Evolutionary conservation across 2,888 invertebrate species (phyloP), one percentile per base, ranked within the genome.

Genomic region (Belgica antarctica): DNA sequence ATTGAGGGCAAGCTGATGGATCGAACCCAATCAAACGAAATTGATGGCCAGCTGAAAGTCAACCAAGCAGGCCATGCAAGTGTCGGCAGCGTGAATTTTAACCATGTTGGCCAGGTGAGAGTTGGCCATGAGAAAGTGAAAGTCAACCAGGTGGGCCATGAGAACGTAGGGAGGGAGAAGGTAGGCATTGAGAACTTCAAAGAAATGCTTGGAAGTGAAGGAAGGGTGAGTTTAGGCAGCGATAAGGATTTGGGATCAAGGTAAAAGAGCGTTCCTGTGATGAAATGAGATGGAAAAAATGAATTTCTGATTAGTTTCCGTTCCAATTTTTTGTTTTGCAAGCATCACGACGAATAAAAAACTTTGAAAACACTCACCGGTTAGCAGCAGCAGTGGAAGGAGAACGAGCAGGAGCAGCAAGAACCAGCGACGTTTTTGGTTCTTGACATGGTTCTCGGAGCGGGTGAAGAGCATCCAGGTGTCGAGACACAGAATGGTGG

Each of bases 311-410:
- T n/a, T n/a, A n/a, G n/a, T 62, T 31, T 31, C 19, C 31, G 62
- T 62, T 62, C 70, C 71, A 27, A 72, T 71, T 28, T 71, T 70
- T 57, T 57, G 27, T 41, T 71, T 22, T 46, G 63, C 71, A 28
- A 71, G 63, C 62, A 71, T n/a, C n/a, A n/a, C n/a, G n/a, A n/a
- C 28, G 28, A 70, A 71, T 34, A 52, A 57, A 57, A 70, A 61
- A 27, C 46, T 25, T 66, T 1, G 59, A 65, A 22, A 46, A 10
- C 22, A 82, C 85, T 85, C 77, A 87, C 86, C 86, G 75, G 80
- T 80, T 71, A 85, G 75, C 71, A 86, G 74, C 57, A 86, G 73
- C 59, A 86, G 77, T 0, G 85, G 85, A 73, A 86, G 73, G 17
- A 86, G 73, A 41, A 83, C 78, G 63, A 86, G 73, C 71, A 80